Evolutionary conservation across 2,888 invertebrate genomes (phyloP).

Genomic region (Rutpela maculata): DNA sequence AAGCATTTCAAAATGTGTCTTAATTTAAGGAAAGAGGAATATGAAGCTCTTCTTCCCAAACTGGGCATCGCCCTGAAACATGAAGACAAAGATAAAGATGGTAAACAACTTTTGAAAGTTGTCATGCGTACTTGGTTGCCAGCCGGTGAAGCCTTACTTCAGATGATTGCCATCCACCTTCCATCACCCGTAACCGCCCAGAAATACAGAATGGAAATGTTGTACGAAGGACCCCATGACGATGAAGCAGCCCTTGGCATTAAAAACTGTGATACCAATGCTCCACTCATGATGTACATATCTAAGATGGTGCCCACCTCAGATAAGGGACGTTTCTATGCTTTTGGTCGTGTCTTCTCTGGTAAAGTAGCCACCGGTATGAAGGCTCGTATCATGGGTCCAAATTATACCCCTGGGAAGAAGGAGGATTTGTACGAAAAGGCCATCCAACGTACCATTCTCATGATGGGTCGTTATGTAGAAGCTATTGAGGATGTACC

Average conservation of each 20-base stretch:
- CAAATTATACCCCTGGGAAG: constrained; percentile 98
- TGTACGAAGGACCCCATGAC: constrained; percentile 98
- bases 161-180: constrained; percentile 99
- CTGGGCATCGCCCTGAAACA: constrained; percentile 93
- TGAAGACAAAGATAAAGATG: constrained; percentile 97
- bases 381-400: constrained; percentile 99
- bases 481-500: constrained; percentile 99
- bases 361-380: constrained; percentile 92
- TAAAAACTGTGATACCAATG: constrained; percentile 95
- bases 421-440: constrained; percentile 99
- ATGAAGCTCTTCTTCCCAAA: constrained; percentile 90
- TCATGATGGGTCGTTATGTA: constrained; percentile 99
- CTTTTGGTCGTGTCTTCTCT: constrained; percentile 99
- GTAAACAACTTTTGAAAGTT: constrained; percentile 96
- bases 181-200: constrained; percentile 99
- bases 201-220: constrained; percentile 99
- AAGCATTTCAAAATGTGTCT: constrained; percentile 28
- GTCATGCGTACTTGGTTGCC: constrained; percentile 99
- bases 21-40: constrained; percentile 90
- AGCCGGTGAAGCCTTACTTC: constrained; percentile 98
- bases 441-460: constrained; percentile 98
- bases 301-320: constrained; percentile 99
- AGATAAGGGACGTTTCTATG: constrained; percentile 99
- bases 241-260: constrained; percentile 84
- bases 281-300: constrained; percentile 99